These are phyloP conservation scores for Synergus gifuensis DNA, from an alignment of 2,888 invertebrate genomes.

Conservation along the genomic window DNA sequence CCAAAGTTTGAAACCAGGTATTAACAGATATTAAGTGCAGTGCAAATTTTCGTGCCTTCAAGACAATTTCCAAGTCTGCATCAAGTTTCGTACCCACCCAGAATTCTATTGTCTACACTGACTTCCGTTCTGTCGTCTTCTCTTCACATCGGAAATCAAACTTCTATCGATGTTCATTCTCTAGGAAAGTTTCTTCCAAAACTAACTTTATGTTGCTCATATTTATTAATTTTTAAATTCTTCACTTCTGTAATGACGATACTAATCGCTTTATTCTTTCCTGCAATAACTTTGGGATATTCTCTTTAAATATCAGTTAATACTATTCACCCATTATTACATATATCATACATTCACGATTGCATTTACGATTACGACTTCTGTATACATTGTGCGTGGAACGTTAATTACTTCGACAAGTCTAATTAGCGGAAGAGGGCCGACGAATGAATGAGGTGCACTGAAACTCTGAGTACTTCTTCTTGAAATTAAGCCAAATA, in stretches of 20 bases:
- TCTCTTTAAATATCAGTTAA: not conserved
- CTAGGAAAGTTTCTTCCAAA: not conserved
- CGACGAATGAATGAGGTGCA: slow-evolving; percentile 37
- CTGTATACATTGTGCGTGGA: not conserved
- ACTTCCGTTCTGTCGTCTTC: not conserved
- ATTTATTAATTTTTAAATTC: not conserved
- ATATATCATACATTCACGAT: not conserved
- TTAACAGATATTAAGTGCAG: slow-evolving; percentile 26
- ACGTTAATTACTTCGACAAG: slow-evolving; percentile 20
- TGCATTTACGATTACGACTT: not conserved
- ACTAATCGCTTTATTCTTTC: not conserved
- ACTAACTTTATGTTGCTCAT: not conserved
- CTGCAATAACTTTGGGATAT: not conserved
- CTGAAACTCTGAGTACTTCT: not conserved
- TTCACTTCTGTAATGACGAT: not conserved
- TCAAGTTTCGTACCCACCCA: not conserved
- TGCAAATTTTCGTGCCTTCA: not conserved
- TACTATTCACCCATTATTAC: not conserved
- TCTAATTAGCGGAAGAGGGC: slow-evolving; percentile 46
- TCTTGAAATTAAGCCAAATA: not conserved
- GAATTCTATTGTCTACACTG: not conserved
- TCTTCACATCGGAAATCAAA: not conserved
- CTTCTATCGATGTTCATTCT: not conserved
- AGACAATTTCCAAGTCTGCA: not conserved
- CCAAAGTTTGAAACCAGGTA: not conserved